Base-by-base conservation (phyloP, 2,113 vertebrate genomes). In the Varanus salvator region DNA sequence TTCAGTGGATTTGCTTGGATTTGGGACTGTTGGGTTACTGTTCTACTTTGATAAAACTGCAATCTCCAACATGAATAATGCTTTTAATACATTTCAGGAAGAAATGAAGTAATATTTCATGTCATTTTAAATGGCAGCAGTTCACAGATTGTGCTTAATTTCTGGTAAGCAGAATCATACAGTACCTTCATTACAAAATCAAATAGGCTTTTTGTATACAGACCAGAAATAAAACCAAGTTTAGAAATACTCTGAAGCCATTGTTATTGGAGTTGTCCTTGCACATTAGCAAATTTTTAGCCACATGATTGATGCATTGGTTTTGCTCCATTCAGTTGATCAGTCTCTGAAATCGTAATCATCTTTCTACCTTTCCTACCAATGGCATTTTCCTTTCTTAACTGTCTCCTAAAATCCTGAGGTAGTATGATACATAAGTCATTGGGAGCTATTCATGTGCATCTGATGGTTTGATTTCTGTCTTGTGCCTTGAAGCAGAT, bases 221-320 rank as follows among this genome's bases (percentile, higher is more conserved):
- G 80, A 83, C 52, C 69, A 89, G 54, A 74, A 82, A 71, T 31
- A 31, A 71, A 57, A 57, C 27, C 31, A 87, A 80, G 48, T 34
- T 11, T 68, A 17, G 75, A 57, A 66, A 74, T 86, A 71, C 72
- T 38, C 11, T 75, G 25, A 34, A 74, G 29, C 71, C 69, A 23
- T 75, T 64, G 17, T 83, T 83, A 66, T 5, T 50, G 23, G 15
- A 60, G 54, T 83, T 83, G 25, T 15, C 15, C 0, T 91, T 80
- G 69, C 89, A 87, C 88, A 1, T 74, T 95, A 92, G 66, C 77
- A 91, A 87, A 91, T n/a, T 1, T 31, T 82, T 84, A 85, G 69
- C 29, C 0, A 0, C n/a, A 88, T 90, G 3, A 75, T 87, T 29
- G 82, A 84, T 83, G 5, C 69, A 75, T 86, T 89, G 52, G 54